Conservation (phyloP, 1,140 invertebrate genomes). For the Globodera ellingtonae region DNA sequence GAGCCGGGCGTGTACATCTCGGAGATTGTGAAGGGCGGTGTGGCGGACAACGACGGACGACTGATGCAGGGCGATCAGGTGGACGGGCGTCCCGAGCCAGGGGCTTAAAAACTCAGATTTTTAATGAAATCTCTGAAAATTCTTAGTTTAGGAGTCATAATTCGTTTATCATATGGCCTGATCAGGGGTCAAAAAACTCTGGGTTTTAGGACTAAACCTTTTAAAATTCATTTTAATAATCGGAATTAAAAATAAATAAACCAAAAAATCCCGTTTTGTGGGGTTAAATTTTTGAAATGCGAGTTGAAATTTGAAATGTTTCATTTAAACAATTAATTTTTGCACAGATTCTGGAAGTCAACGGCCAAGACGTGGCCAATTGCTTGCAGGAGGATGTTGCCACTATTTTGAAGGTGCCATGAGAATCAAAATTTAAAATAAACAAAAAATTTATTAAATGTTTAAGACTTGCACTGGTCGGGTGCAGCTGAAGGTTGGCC, state of each 20-base stretch:
- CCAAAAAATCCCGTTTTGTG: not conserved
- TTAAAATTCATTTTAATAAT: too few species aligned
- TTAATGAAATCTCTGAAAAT: too few species aligned
- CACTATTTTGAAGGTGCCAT: conserved; percentile 76
- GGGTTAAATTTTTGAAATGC: not conserved
- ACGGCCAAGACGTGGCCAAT: conserved; percentile 81
- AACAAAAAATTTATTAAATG: not conserved
- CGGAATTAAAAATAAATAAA: too few species aligned
- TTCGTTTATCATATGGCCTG: too few species aligned
- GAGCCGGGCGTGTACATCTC: conserved; percentile 88
- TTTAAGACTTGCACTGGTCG: conserved; percentile 56
- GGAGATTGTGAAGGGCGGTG: conserved; percentile 88
- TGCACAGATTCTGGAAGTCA: conserved; percentile 77
- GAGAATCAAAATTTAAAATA: conserved; percentile 2
- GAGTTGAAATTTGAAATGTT: not conserved
- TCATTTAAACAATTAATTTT: conserved; percentile 21
- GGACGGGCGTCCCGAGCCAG: not conserved
- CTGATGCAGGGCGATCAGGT: conserved; percentile 86
- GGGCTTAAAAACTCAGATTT: too few species aligned
- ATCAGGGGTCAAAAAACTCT: too few species aligned
- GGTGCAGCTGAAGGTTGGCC: conserved; percentile 57
- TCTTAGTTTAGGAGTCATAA: too few species aligned
- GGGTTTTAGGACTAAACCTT: too few species aligned
- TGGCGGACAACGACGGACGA: conserved; percentile 85
- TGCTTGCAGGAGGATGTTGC: conserved; percentile 83